phyloP scores from a whole-genome alignment of 64 coral and sea anemone species.

The Actinia equina region DNA sequence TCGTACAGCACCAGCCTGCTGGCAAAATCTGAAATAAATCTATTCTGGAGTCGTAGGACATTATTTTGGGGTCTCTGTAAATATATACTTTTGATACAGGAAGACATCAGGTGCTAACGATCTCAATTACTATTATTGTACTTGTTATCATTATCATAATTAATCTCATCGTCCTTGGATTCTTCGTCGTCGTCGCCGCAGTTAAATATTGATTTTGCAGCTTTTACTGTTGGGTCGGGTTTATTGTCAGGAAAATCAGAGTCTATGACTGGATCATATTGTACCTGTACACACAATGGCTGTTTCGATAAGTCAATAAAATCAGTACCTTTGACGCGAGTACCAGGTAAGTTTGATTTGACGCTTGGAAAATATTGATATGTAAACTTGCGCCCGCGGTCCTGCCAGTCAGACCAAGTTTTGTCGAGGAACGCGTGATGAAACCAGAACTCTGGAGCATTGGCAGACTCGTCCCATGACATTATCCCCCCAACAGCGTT shows the following conservation, averaged over 20 bases:
- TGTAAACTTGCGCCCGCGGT: slow-evolving; percentile 43
- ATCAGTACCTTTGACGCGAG: slow-evolving; percentile 17
- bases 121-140: neutral
- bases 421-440: slow-evolving; percentile 81
- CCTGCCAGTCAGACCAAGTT: slow-evolving; percentile 78
- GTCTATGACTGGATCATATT: slow-evolving; percentile 17
- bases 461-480: slow-evolving; percentile 22
- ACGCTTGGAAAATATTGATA: slow-evolving; percentile 7
- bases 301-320: slow-evolving; percentile 62
- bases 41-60: no score
- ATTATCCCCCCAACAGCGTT: slow-evolving; percentile 58
- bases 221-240: neutral
- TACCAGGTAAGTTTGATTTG: slow-evolving; percentile 46
- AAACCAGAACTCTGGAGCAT: slow-evolving; percentile 65
- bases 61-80: no score
- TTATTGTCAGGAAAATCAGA: slow-evolving; percentile 9
- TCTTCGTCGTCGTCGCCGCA: neutral
- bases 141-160: neutral
- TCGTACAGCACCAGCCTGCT: no score
- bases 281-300: slow-evolving; percentile 45
- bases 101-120: neutral
- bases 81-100: no score
- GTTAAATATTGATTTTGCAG: neutral
- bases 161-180: neutral
- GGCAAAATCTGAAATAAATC: no score